Evolutionary conservation across 1,140 invertebrate genomes (phyloP).

Genomic region (Saccostrea glomerata): DNA sequence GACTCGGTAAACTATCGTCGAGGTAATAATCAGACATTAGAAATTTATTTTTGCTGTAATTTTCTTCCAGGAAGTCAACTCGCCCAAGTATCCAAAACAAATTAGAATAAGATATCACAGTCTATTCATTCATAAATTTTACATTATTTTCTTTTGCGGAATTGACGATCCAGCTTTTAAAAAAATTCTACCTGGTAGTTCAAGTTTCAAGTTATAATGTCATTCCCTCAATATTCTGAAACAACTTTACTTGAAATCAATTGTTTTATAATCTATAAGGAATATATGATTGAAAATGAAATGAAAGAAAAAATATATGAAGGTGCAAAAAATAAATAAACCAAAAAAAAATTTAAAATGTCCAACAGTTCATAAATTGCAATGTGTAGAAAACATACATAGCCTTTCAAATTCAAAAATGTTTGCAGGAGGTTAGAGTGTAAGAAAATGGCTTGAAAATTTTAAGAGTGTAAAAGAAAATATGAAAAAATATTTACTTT

Average conservation of each 20-base stretch:
- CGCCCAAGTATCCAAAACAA: neutral
- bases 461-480: too few relatives aligned
- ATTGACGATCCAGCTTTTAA: too few relatives aligned
- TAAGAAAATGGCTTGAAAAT: neutral
- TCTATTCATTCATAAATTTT: too few relatives aligned
- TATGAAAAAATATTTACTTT: too few relatives aligned
- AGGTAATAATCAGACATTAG: conserved; percentile 4
- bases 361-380: neutral
- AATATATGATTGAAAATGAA: neutral
- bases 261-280: neutral
- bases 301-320: neutral
- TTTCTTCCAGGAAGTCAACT: conserved; percentile 37
- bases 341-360: neutral
- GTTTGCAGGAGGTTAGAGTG: neutral
- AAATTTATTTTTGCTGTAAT: neutral
- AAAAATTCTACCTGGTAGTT: too few relatives aligned
- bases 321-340: neutral
- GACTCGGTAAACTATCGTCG: too few relatives aligned
- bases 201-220: neutral
- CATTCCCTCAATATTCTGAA: neutral
- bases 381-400: neutral
- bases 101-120: neutral
- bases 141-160: too few relatives aligned
- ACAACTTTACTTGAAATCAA: neutral
- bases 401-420: neutral